phyloP scores from a whole-genome alignment of 2,888 invertebrate genomes.

The Thymelicus lineola region DNA sequence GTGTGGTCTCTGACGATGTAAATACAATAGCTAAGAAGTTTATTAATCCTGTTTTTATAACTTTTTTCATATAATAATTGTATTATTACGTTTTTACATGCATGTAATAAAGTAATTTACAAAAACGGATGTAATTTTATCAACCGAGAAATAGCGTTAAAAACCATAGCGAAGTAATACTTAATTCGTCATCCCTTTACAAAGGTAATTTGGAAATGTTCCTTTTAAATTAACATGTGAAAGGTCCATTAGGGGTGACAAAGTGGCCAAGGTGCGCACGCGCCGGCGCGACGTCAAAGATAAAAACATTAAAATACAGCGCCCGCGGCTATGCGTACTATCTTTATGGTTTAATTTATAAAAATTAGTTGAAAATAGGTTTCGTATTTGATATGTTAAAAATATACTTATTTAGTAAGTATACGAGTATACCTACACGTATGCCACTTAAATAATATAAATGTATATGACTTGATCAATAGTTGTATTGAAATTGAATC shows the following conservation, averaged over 20 bases:
- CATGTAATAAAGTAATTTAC: constrained; percentile 3
- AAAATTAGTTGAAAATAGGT: too few species aligned
- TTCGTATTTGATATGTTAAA: too few species aligned
- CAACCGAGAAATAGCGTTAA: constrained; percentile 4
- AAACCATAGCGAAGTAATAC: background rate
- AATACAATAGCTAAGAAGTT: too few species aligned
- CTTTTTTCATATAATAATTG: too few species aligned
- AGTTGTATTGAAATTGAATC: too few species aligned
- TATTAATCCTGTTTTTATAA: too few species aligned
- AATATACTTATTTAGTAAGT: too few species aligned
- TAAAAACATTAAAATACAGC: constrained; percentile 9
- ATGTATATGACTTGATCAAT: too few species aligned
- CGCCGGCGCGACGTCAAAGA: constrained; percentile 1
- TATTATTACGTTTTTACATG: background rate
- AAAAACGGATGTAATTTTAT: constrained; percentile 2
- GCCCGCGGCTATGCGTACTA: background rate
- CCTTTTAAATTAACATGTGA: constrained; percentile 15
- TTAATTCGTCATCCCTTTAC: constrained; percentile 1
- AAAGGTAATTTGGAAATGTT: background rate
- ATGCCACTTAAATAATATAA: too few species aligned
- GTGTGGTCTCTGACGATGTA: too few species aligned
- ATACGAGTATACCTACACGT: too few species aligned
- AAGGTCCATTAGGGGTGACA: constrained; percentile 18
- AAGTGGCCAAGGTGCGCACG: constrained; percentile 16
- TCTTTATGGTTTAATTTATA: background rate